Evolutionary conservation across 2,797 vertebrate species (phyloP), one percentile per base, ranked within the genome.

Genomic region (Anguilla marmorata): DNA sequence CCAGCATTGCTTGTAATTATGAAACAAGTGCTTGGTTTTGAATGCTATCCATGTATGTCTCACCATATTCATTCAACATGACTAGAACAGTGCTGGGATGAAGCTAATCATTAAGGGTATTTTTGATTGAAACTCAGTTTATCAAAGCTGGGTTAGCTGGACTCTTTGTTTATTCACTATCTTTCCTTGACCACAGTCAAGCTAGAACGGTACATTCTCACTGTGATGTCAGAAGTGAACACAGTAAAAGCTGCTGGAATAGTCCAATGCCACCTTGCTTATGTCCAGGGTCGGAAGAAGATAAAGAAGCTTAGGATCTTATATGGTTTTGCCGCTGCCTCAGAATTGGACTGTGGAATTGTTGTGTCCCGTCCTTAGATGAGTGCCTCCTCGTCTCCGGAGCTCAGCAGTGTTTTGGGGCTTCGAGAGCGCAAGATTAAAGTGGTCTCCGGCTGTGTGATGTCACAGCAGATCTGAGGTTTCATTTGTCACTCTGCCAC

Each of bases 391-490:
- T 24, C 16, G 14, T 41, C 33, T 5, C 16, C 76, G 16, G 2
- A 45, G 33, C 37, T 80, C 41, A 4, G 72, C 72, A 7, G 76
- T 41, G 76, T 80, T 45, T 45, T 6, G 33, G 14, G 76, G 12
- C 8, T 79, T 8, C 0, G 37, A 45, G 76, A 41, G 37, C 11
- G 0, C 41, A 93, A 94, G 90, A 94, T 94, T 95, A 93, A 94
- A 45, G 86, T 89, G 91, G 93, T 89, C 86, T 90, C 91, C 86
- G 94, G 94, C 87, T 93, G 89, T 89, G 89, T 94, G 92, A 92
- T 94, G 90, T 92, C 89, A 92, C 92, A 90, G 93, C 87, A 93
- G 92, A 93, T 94, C 93, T 96, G 96, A 96, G 95, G 92, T 91
- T 90, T 94, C 89, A 82, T 94, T 89, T 95, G 93, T 95, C 91